These are phyloP conservation scores for Drosophila ironensis DNA, from an alignment of 1,140 invertebrate species.

Conservation along the genomic window DNA sequence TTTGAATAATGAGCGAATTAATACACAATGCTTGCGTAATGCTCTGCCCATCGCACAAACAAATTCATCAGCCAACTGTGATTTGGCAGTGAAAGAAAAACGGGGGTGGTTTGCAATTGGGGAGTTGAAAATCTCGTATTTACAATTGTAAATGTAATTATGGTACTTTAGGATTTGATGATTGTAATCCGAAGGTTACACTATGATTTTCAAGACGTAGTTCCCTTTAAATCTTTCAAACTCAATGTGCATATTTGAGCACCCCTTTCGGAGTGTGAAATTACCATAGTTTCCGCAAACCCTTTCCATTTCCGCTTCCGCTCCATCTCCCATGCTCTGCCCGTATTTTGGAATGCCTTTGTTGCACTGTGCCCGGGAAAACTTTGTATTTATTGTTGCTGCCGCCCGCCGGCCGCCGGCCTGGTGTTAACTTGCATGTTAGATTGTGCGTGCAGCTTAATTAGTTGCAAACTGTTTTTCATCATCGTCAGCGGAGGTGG, in stretches of 20 bases:
- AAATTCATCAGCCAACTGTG: not conserved
- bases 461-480: constrained; percentile 79
- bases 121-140: too few species aligned
- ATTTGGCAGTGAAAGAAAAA: not conserved
- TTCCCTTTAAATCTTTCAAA: too few species aligned
- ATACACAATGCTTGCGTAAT: not conserved
- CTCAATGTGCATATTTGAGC: too few species aligned
- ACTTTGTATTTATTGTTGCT: constrained; percentile 1
- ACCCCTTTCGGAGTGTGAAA: too few species aligned
- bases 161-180: too few species aligned
- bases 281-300: not conserved
- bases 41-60: not conserved
- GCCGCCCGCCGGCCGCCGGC: constrained; percentile 11
- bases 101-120: too few species aligned
- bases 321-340: too few species aligned
- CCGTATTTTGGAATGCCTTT: not conserved
- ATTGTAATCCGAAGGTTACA: too few species aligned
- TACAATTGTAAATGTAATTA: too few species aligned
- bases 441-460: constrained; percentile 79
- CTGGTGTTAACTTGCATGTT: constrained; percentile 75
- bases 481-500: constrained; percentile 40
- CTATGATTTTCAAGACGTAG: too few species aligned
- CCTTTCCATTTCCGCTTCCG: constrained; percentile 28
- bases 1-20: constrained; percentile 4
- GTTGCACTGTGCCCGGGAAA: constrained; percentile 21